A percentile compares a stretch with the other conserved stretches of the same genome.
Evolutionary conservation across 2,888 invertebrate genomes (phyloP).

Genomic region (Cyaniris semiargus): DNA sequence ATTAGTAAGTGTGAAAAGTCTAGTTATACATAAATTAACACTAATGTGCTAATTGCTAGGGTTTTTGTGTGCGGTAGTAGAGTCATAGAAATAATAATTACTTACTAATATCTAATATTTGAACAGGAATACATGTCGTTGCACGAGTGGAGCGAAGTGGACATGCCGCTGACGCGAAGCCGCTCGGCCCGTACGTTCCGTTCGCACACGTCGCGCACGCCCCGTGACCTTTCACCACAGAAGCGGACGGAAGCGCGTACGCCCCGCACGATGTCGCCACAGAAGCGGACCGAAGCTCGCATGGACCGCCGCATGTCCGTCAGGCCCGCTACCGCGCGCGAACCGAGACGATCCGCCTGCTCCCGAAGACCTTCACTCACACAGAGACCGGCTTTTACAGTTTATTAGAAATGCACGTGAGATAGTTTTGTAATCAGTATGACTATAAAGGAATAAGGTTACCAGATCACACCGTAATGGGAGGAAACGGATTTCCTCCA

Average conservation of each 20-base stretch:
- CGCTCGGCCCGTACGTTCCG: slow-evolving; percentile 62
- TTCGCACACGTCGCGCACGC: slow-evolving; percentile 54
- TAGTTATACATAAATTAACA: no score
- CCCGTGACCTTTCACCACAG: slow-evolving; percentile 51
- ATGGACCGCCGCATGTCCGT: slow-evolving; percentile 51
- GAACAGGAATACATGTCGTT: slow-evolving; percentile 64
- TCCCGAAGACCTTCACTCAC: slow-evolving; percentile 62
- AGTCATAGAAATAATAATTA: no score
- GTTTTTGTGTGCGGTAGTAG: no score
- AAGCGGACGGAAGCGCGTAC: slow-evolving; percentile 53
- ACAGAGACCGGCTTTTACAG: slow-evolving; percentile 71
- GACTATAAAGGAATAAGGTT: neutral
- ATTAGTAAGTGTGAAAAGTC: no score
- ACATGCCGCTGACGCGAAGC: slow-evolving; percentile 65
- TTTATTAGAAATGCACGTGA: slow-evolving; percentile 52
- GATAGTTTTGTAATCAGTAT: neutral
- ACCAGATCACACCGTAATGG: no score
- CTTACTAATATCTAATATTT: slow-evolving; percentile 44
- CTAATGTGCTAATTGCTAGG: no score
- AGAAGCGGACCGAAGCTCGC: slow-evolving; percentile 53
- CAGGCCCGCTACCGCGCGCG: slow-evolving; percentile 63
- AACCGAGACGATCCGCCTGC: slow-evolving; percentile 54
- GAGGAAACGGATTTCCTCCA: no score
- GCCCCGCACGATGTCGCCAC: slow-evolving; percentile 54
- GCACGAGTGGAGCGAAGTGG: slow-evolving; percentile 63